Evolutionary conservation across 2,797 vertebrate species (phyloP), one percentile per base, ranked within the genome.

Genomic region (Heterohyrax brucei): DNA sequence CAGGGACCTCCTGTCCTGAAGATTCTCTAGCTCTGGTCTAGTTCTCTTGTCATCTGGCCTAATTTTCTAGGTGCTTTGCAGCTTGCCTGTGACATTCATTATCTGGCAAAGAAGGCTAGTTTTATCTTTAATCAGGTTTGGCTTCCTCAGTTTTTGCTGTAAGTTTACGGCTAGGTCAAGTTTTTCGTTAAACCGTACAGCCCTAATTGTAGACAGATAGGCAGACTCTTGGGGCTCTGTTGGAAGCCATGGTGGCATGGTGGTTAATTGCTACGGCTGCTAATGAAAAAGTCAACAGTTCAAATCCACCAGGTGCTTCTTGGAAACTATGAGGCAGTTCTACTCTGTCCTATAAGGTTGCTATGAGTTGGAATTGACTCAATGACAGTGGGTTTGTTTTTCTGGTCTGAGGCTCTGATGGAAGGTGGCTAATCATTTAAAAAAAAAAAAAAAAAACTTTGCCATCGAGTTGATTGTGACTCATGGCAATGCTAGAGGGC

Each of bases 41-140:
- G 82, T 56, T 78, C 48, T 75, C 39, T 61, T 7, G 0, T 66
- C 30, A 56, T 90, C 56, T 84, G 77, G 22, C 44, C 48, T 93
- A 39, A 81, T 89, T 97, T 86, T 93, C 79, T 88, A 39, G 53
- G n/a, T 81, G 59, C 79, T 91, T 86, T 83, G 62, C 66, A 89
- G 13, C 59, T 94, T 92, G 21, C 73, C 46, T 93, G 53, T 76
- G 85, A 81, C 76, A 85, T 26, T 84, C 10, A 56, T 18, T 86
- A 5, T 94, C 33, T 48, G n/a, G 19, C 48, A 33, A n/a, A 28
- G 33, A 59, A 90, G 64, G 46, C 28, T 92, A 80, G 72, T 80
- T 87, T 95, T 80, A 76, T 66, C 56, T 87, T 80, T 73, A 90
- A 16, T 85, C 56, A 59, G 72, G 22, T 16, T 91, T 84, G 30